Conservation (phyloP, 2,797 vertebrate genomes). For the Lepus oiostolus region DNA sequence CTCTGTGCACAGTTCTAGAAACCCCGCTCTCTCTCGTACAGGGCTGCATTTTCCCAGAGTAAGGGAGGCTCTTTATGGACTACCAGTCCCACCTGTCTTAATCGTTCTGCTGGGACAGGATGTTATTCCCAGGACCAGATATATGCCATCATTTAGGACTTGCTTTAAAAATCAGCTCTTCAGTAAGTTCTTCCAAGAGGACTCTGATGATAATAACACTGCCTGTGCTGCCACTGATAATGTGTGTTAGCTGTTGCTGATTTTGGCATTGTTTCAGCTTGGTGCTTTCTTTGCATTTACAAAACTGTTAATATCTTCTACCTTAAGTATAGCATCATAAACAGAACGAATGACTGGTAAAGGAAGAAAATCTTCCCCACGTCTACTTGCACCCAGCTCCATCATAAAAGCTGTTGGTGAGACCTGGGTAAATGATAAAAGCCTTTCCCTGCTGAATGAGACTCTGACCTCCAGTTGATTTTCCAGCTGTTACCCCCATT, state of each 20-base stretch:
- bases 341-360: background rate
- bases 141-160: background rate
- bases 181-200: background rate
- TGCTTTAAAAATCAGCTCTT: background rate
- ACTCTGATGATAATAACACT: background rate
- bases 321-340: background rate
- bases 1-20: background rate
- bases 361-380: background rate
- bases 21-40: background rate
- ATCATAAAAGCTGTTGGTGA: background rate
- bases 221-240: background rate
- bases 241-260: background rate
- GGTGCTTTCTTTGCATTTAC: background rate
- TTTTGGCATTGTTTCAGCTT: background rate
- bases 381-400: background rate
- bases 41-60: background rate
- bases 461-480: background rate
- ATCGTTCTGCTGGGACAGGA: fast-evolving
- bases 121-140: too few relatives aligned
- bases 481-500: background rate
- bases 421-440: background rate
- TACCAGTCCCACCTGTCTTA: fast-evolving
- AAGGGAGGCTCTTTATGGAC: background rate
- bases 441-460: background rate
- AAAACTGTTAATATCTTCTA: background rate